phyloP scores from a whole-genome alignment of 2,797 vertebrate species.

The Tamandua tetradactyla region DNA sequence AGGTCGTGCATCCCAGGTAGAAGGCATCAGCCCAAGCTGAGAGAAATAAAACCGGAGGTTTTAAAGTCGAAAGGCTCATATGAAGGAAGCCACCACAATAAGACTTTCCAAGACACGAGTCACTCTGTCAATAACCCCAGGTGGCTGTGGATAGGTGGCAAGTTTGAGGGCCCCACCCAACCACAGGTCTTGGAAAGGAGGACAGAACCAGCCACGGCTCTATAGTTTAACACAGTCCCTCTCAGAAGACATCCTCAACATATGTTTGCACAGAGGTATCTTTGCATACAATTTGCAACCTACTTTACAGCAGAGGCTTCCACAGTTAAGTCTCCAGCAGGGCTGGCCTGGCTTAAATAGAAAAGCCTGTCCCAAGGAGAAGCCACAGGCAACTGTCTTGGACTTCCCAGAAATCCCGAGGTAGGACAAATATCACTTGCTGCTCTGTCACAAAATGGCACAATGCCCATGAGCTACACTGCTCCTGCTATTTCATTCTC shows the following conservation, averaged over 20 bases:
- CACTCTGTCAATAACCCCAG: background rate
- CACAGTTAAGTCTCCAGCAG: background rate
- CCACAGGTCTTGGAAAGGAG: background rate
- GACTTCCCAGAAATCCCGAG: background rate
- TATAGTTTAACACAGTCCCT: background rate
- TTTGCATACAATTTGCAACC: background rate
- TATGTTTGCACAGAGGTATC: background rate
- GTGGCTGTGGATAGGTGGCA: background rate
- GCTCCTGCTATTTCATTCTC: background rate
- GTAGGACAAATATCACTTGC: background rate
- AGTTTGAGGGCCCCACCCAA: background rate
- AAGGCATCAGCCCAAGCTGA: rapidly evolving
- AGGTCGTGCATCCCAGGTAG: background rate
- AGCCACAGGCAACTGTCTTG: background rate
- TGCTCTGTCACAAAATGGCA: background rate
- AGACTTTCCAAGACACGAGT: background rate
- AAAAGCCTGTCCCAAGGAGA: background rate
- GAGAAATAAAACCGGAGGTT: background rate
- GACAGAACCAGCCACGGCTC: background rate
- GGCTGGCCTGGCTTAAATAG: background rate
- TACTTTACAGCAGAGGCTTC: background rate
- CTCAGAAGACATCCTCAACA: background rate
- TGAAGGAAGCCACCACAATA: background rate
- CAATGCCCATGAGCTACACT: background rate
- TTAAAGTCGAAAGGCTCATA: background rate